Conservation (phyloP, 2,113 vertebrate genomes). For the Cololabis saira region DNA sequence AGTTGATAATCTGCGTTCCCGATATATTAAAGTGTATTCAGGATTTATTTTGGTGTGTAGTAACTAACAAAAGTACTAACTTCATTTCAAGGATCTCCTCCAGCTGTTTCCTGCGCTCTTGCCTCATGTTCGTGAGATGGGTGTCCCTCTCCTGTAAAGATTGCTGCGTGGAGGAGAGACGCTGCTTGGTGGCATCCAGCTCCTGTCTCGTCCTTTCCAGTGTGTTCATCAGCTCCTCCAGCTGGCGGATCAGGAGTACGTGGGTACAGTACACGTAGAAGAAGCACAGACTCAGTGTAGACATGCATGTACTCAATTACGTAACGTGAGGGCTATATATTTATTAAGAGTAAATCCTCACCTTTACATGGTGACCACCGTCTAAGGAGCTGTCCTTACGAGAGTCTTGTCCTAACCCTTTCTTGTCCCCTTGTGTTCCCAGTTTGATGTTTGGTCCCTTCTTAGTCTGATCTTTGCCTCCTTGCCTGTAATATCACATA, state of each 20-base stretch:
- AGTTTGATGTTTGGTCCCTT: slow-evolving; percentile 94
- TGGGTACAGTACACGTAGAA: background rate
- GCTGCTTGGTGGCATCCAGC: slow-evolving; percentile 94
- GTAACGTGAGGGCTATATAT: background rate
- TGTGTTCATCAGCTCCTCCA: slow-evolving; percentile 94
- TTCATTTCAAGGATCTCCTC: slow-evolving; percentile 99
- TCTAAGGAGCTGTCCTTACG: slow-evolving; percentile 81
- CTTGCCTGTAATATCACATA: slow-evolving; percentile 74
- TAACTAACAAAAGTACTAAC: slow-evolving; percentile 78
- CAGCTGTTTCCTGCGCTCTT: slow-evolving; percentile 94
- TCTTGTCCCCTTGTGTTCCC: slow-evolving; percentile 93
- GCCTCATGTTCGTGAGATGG: slow-evolving; percentile 93
- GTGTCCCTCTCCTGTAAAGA: slow-evolving; percentile 94
- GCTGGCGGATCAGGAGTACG: slow-evolving; percentile 68
- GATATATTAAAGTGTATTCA: too few relatives aligned
- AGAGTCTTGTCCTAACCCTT: slow-evolving; percentile 83
- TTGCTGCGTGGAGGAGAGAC: slow-evolving; percentile 96
- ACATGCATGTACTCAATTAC: background rate
- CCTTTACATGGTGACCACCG: slow-evolving; percentile 74
- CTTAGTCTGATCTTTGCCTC: slow-evolving; percentile 89
- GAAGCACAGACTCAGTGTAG: slow-evolving; percentile 7
- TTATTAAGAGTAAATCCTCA: slow-evolving; percentile 18
- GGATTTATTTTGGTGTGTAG: background rate
- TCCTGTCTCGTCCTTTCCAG: slow-evolving; percentile 97
- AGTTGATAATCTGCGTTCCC: too few relatives aligned